A percentile compares a stretch with the other conserved stretches of the same genome.
These are phyloP conservation scores for Drosophila kikkawai DNA, from an alignment of 1,140 invertebrate genomes.

Conservation along the genomic window DNA sequence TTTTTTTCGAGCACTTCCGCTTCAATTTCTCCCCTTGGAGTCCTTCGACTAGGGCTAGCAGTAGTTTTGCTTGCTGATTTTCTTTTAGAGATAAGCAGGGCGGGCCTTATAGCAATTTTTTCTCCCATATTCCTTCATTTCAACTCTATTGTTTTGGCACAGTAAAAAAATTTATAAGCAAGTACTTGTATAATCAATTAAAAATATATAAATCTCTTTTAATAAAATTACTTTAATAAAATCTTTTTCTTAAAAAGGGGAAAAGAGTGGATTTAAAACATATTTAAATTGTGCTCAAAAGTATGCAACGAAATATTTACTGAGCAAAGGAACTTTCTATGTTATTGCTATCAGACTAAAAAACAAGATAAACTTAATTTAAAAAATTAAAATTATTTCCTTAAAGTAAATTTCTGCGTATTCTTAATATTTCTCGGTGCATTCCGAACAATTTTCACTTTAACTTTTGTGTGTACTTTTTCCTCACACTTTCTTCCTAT, in stretches of 20 bases:
- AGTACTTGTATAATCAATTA: neutral
- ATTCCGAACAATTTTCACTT: conserved; percentile 22
- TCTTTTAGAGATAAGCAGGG: conserved; percentile 63
- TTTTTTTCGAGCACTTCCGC: conserved; percentile 60
- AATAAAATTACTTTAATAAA: neutral
- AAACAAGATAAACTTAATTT: neutral
- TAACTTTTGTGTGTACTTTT: conserved; percentile 23
- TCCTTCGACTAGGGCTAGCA: conserved; percentile 14
- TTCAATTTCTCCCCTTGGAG: conserved; percentile 33
- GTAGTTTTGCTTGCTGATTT: conserved; percentile 49
- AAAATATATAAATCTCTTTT: neutral
- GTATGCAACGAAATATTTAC: neutral
- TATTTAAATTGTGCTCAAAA: neutral
- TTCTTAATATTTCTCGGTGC: conserved; percentile 31
- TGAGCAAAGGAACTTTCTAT: neutral
- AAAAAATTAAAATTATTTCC: neutral
- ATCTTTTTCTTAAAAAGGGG: neutral
- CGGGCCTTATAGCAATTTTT: conserved; percentile 31
- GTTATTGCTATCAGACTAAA: neutral
- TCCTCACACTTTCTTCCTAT: conserved; percentile 11
- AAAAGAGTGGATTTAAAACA: neutral
- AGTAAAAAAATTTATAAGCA: neutral
- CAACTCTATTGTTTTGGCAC: conserved; percentile 11
- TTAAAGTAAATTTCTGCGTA: neutral
- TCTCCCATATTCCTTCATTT: conserved; percentile 2